Evolutionary conservation across 2,113 vertebrate genomes (phyloP).

Genomic region (Oryzias celebensis): DNA sequence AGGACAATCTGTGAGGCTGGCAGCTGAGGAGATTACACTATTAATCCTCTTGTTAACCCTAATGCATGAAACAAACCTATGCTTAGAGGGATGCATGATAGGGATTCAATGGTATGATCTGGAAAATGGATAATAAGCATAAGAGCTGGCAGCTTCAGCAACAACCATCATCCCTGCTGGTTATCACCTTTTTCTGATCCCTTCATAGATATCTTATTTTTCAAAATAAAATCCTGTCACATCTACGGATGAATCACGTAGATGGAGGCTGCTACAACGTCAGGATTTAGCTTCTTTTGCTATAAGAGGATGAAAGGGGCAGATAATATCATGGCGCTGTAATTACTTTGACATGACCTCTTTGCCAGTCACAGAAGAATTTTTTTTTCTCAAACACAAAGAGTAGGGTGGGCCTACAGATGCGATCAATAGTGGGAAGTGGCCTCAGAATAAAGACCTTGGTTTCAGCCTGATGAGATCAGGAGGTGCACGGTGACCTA

Average conservation of each 20-base stretch:
- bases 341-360: constrained; percentile 64
- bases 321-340: constrained; percentile 58
- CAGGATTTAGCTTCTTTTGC: constrained; percentile 29
- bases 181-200: background rate
- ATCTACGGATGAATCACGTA: constrained; percentile 10
- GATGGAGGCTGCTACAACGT: constrained; percentile 11
- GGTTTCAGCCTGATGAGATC: constrained; percentile 60
- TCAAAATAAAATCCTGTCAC: constrained; percentile 30
- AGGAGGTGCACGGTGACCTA: constrained; percentile 62
- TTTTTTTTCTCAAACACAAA: constrained; percentile 52
- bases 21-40: constrained; percentile 48
- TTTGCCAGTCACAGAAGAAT: constrained; percentile 41
- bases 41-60: constrained; percentile 62
- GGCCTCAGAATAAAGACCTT: constrained; percentile 41
- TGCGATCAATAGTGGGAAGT: constrained; percentile 49
- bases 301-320: constrained; percentile 37
- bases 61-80: constrained; percentile 40
- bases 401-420: constrained; percentile 52
- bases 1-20: constrained; percentile 43
- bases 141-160: constrained; percentile 4
- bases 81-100: constrained; percentile 11
- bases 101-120: constrained; percentile 8
- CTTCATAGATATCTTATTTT: background rate
- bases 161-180: background rate
- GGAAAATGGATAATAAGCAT: constrained; percentile 20